Evolutionary conservation across 2,113 vertebrate species (phyloP), one percentile per base, ranked within the genome.

Genomic region (Eurystomus gularis): DNA sequence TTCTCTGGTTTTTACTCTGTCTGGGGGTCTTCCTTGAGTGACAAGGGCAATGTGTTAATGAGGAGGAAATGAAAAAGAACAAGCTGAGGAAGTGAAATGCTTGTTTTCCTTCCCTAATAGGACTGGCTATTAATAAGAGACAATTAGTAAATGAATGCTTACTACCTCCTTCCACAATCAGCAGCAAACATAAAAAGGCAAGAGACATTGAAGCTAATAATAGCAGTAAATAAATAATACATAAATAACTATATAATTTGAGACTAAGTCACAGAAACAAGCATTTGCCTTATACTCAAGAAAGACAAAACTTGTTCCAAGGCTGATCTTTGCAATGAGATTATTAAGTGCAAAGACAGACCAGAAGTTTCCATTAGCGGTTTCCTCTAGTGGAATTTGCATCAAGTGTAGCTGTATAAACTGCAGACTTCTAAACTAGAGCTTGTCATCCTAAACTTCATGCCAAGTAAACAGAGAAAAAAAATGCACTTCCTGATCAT

Each of bases 81-180:
- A 94, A 84, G 82, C 18, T 2, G 2, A 94, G 76, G 92, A 96
- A 96, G 52, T 66, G 24, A 83, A 92, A 75, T 90, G 42, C 55
- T 96, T 96, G 48, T 83, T 96, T 97, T 92, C 42, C 35, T 88
- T 86, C 28, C 35, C 9, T 95, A 86, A 90, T 82, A 88, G 35
- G 42, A 76, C 40, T 92, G 86, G 61, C 13, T 94, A 75, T 93
- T 93, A 96, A 90, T 95, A 94, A 90, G 58, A 93, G 88, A 86
- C 76, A 92, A 95, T 96, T 96, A 96, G 14, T 94, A 92, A 96
- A 93, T 96, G 19, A 94, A 84, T 86, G 31, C 77, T 94, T 81
- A 84, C 82, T 75, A 81, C 49, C 72, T 93, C 57, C 88, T 93
- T 95, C 87, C 90, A 94, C 80, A 96, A 93, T 95, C 96, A 97